Percentiles rank a stretch among this genome's conserved stretches.
Conservation (phyloP, 2,113 vertebrate species). For the Turdus rufiventris region DNA sequence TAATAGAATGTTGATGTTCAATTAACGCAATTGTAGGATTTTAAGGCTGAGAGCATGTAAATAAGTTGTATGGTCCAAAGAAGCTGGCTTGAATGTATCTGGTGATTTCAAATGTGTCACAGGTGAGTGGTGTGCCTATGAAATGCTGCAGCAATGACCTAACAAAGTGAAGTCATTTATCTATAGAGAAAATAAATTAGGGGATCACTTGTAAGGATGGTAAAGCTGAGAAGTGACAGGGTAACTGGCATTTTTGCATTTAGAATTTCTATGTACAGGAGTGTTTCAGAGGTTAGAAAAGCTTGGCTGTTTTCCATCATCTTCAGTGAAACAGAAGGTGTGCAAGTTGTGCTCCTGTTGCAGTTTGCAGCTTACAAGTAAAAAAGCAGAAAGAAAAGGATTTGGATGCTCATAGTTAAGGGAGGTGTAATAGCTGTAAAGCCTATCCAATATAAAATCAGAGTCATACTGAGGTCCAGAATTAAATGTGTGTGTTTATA, state of each 20-base stretch:
- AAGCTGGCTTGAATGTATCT: not conserved
- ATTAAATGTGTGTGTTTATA: not conserved
- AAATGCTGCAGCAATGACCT: not conserved
- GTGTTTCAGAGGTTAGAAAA: not conserved
- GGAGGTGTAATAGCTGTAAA: not conserved
- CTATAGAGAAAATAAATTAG: not conserved
- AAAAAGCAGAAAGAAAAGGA: not conserved
- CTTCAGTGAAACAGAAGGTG: not conserved
- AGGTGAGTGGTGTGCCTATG: not conserved
- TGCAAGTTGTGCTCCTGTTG: not conserved
- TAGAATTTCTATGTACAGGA: not conserved
- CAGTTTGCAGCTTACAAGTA: not conserved
- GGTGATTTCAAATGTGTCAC: not conserved
- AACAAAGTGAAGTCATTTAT: not conserved
- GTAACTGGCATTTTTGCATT: not conserved
- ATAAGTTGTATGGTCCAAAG: not conserved
- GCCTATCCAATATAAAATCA: not conserved
- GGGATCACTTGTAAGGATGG: not conserved
- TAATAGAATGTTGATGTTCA: not conserved
- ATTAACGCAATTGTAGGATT: not conserved
- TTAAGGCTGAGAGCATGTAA: not conserved
- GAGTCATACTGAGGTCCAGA: not conserved
- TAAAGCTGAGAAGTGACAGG: not conserved
- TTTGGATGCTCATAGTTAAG: not conserved
- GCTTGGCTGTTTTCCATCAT: not conserved